A percentile compares a stretch with the other conserved stretches of the same genome.
Evolutionary conservation across 2,113 vertebrate genomes (phyloP).

Genomic region (Lepisosteus osseus): DNA sequence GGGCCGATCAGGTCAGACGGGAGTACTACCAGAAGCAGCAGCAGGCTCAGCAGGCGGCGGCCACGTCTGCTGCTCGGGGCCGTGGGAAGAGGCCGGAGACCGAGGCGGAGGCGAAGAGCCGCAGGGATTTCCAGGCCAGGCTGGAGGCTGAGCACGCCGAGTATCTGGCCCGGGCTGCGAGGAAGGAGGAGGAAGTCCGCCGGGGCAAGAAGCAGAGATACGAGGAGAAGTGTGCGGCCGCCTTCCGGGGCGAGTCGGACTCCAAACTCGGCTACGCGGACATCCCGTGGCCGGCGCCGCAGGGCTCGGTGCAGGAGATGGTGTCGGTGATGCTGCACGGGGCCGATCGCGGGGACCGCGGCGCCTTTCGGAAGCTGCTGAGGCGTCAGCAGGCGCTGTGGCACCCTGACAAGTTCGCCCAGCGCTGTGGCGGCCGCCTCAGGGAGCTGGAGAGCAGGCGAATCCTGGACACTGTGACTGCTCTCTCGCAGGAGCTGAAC

Average conservation of each 20-base stretch:
- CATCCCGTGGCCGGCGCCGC: slow-evolving; percentile 78
- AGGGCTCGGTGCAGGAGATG: slow-evolving; percentile 74
- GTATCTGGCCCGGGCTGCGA: slow-evolving; percentile 59
- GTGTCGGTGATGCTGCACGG: slow-evolving; percentile 74
- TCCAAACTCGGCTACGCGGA: slow-evolving; percentile 66
- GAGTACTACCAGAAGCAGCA: slow-evolving; percentile 69
- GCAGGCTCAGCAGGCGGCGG: slow-evolving; percentile 39
- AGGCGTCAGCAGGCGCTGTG: slow-evolving; percentile 74
- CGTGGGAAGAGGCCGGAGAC: slow-evolving; percentile 34
- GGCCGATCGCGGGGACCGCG: slow-evolving; percentile 56
- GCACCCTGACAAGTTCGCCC: slow-evolving; percentile 84
- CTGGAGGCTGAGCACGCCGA: slow-evolving; percentile 60
- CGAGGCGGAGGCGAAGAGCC: slow-evolving; percentile 40
- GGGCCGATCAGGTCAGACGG: slow-evolving; percentile 72
- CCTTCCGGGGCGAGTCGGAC: slow-evolving; percentile 34
- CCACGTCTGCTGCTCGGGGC: slow-evolving; percentile 14
- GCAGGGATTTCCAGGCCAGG: slow-evolving; percentile 40
- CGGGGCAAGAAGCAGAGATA: slow-evolving; percentile 52
- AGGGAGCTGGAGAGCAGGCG: slow-evolving; percentile 60
- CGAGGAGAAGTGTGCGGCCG: slow-evolving; percentile 48
- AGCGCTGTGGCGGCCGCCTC: slow-evolving; percentile 75
- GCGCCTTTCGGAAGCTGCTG: slow-evolving; percentile 66
- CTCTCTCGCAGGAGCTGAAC: slow-evolving; percentile 84
- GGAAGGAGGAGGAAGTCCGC: slow-evolving; percentile 59
- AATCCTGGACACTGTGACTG: slow-evolving; percentile 74